These are phyloP conservation scores for Smutsia temminckii DNA, from an alignment of 2,797 vertebrate genomes.

Conservation along the genomic window DNA sequence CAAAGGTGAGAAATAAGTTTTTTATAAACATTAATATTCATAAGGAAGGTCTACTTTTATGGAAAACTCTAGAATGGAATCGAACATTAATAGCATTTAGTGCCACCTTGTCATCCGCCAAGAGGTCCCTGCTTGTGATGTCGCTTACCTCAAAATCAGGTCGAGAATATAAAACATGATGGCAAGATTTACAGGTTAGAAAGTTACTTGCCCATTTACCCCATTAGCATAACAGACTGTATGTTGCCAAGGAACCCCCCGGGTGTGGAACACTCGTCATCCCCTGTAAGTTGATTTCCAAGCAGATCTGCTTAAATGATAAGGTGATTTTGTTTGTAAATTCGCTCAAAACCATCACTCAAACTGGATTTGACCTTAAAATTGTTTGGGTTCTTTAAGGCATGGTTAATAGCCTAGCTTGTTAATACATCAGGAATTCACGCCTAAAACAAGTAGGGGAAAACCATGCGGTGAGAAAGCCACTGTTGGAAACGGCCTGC, in stretches of 20 bases:
- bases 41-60: constrained; percentile 18
- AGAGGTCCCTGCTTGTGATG: constrained; percentile 23
- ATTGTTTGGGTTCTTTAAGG: not conserved
- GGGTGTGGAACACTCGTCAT: accelerated
- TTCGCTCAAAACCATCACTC: not conserved
- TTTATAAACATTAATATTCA: not conserved
- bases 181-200: constrained; percentile 12
- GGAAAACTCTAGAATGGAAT: not conserved
- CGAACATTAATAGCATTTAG: constrained; percentile 17
- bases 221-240: constrained; percentile 15
- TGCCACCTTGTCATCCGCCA: not conserved
- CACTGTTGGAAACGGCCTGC: accelerated
- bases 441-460: not conserved
- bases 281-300: accelerated
- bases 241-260: not conserved
- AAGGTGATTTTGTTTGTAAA: not conserved
- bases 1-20: not conserved
- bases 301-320: not conserved
- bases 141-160: not conserved
- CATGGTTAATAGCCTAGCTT: not conserved
- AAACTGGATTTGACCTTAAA: not conserved
- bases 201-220: constrained; percentile 10
- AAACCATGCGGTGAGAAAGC: not conserved
- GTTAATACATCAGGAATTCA: not conserved
- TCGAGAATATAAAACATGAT: not conserved